Evolutionary conservation across 2,888 invertebrate genomes (phyloP).

Genomic region (Argyra leucocephala): DNA sequence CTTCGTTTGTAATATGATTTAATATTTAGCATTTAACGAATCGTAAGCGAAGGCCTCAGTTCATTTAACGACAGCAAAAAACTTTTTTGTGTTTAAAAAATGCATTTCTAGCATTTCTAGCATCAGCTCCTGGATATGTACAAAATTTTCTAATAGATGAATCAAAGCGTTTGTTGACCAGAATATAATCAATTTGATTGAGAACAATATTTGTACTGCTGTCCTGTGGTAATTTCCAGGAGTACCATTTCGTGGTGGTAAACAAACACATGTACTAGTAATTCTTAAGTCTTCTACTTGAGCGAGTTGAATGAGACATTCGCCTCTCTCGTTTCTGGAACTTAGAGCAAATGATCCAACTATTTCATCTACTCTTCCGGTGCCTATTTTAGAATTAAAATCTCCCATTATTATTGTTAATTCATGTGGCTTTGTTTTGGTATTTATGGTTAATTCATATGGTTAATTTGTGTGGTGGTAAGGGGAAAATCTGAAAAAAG

Average conservation of each 20-base stretch:
- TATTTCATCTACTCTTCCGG: not conserved
- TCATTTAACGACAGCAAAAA: too few relatives aligned
- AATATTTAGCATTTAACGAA: too few relatives aligned
- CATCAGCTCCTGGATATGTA: not conserved
- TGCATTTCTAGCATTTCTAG: too few relatives aligned
- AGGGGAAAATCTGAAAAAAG: too few relatives aligned
- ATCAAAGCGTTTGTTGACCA: not conserved
- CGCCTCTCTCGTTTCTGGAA: not conserved
- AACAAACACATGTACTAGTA: not conserved
- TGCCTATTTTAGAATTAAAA: not conserved
- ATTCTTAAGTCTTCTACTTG: too few relatives aligned
- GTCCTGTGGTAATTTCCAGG: not conserved
- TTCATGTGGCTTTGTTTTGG: not conserved
- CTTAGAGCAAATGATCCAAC: not conserved
- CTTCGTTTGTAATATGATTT: too few relatives aligned
- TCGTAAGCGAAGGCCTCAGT: too few relatives aligned
- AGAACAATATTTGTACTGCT: not conserved
- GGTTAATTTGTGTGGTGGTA: too few relatives aligned
- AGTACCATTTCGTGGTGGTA: not conserved
- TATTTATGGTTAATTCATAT: too few relatives aligned
- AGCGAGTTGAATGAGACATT: not conserved
- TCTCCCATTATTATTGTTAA: not conserved
- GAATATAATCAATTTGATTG: not conserved
- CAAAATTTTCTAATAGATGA: not conserved
- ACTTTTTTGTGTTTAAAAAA: too few relatives aligned